Conservation (phyloP, 2,888 invertebrate genomes). For the Chaetoderma sp. region DNA sequence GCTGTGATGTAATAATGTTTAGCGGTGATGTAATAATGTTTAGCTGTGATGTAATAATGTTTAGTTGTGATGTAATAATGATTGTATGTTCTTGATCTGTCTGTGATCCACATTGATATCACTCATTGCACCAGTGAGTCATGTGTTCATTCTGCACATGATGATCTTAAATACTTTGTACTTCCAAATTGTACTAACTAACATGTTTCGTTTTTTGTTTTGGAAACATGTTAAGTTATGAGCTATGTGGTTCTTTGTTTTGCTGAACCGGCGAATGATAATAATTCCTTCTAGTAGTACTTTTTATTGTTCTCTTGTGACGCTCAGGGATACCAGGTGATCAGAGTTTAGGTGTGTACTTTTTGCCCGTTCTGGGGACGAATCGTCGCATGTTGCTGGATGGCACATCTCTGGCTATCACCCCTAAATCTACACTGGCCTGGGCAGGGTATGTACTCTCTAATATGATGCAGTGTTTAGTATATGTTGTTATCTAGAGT, state of each 20-base stretch:
- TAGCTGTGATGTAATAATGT: no score
- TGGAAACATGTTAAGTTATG: background rate
- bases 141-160: no score
- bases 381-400: slow-evolving; percentile 42
- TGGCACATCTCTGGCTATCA: slow-evolving; percentile 63
- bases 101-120: no score
- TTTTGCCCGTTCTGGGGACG: slow-evolving; percentile 54
- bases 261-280: background rate
- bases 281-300: background rate
- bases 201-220: background rate
- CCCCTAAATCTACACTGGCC: slow-evolving; percentile 62
- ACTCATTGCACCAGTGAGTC: no score
- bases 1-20: no score
- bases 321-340: slow-evolving; percentile 65
- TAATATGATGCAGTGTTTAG: background rate
- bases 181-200: background rate
- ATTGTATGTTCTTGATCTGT: no score
- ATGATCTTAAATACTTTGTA: no score
- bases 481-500: no score
- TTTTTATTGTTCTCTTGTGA: background rate
- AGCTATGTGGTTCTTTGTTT: background rate
- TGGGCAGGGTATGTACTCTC: slow-evolving; percentile 68
- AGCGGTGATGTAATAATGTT: no score
- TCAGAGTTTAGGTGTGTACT: slow-evolving; percentile 63
- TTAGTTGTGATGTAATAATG: no score